Conservation (phyloP, 2,888 invertebrate species). For the Dasypolia templi region DNA sequence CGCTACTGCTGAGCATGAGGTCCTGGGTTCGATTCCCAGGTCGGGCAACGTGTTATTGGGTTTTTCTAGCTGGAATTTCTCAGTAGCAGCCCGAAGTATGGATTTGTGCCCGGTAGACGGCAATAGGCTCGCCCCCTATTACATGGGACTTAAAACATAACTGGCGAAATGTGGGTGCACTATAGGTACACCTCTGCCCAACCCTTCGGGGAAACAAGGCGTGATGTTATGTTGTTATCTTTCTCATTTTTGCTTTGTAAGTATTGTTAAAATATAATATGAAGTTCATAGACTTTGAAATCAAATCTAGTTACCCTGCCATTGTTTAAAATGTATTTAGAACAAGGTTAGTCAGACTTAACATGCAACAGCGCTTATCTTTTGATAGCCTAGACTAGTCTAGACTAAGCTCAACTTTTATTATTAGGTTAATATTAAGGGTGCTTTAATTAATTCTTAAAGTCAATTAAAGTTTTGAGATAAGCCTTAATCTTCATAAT, state of each 20-base stretch:
- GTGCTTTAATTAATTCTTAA: conserved; percentile 12
- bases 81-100: too few relatives aligned
- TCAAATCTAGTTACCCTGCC: background rate
- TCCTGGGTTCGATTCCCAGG: too few relatives aligned
- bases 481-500: conserved; percentile 43
- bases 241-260: background rate
- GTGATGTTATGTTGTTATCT: too few relatives aligned
- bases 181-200: too few relatives aligned
- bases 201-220: too few relatives aligned
- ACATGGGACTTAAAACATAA: too few relatives aligned
- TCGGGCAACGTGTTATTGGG: too few relatives aligned
- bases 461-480: conserved; percentile 19
- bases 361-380: conserved; percentile 45
- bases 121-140: too few relatives aligned
- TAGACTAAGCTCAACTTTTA: conserved; percentile 8
- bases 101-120: too few relatives aligned
- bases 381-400: conserved; percentile 21
- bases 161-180: too few relatives aligned
- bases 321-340: conserved; percentile 52
- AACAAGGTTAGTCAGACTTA: conserved; percentile 26
- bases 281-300: background rate
- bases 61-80: too few relatives aligned
- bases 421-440: conserved; percentile 39
- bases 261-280: background rate
- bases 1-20: too few relatives aligned